phyloP scores from a whole-genome alignment of 2,888 invertebrate species.

The Brachyptera putata region DNA sequence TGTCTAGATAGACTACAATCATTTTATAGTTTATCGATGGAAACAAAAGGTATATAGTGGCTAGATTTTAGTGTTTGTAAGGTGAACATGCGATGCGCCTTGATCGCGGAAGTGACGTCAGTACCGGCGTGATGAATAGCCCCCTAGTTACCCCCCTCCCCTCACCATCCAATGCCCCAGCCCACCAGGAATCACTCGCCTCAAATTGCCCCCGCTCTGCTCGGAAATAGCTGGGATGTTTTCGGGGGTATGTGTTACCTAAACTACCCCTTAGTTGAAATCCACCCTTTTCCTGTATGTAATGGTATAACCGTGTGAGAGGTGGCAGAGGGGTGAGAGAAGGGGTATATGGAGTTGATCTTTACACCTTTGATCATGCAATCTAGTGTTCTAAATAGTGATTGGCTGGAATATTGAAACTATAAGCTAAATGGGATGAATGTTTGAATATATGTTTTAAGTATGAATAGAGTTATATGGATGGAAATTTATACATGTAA shows the following conservation, averaged over 20 bases:
- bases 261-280: slow-evolving; percentile 20
- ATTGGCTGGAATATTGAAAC: too few relatives aligned
- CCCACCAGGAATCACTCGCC: slow-evolving; percentile 13
- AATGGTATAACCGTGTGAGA: slow-evolving; percentile 6
- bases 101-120: slow-evolving; percentile 14
- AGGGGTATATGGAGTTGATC: too few relatives aligned
- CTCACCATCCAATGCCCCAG: not conserved
- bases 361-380: not conserved
- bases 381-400: too few relatives aligned
- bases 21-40: too few relatives aligned
- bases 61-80: not conserved
- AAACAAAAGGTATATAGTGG: too few relatives aligned
- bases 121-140: slow-evolving; percentile 5
- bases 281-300: slow-evolving; percentile 12
- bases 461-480: too few relatives aligned
- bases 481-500: too few relatives aligned
- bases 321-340: too few relatives aligned
- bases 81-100: slow-evolving; percentile 2
- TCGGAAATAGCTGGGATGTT: slow-evolving; percentile 14
- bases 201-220: not conserved
- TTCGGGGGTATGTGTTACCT: slow-evolving; percentile 8
- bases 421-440: too few relatives aligned
- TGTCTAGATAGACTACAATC: too few relatives aligned
- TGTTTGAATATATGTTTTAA: too few relatives aligned
- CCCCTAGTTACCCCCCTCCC: not conserved